Evolutionary conservation across 2,888 invertebrate species (phyloP).

Genomic region (Drosophila nr. perissopoda): DNA sequence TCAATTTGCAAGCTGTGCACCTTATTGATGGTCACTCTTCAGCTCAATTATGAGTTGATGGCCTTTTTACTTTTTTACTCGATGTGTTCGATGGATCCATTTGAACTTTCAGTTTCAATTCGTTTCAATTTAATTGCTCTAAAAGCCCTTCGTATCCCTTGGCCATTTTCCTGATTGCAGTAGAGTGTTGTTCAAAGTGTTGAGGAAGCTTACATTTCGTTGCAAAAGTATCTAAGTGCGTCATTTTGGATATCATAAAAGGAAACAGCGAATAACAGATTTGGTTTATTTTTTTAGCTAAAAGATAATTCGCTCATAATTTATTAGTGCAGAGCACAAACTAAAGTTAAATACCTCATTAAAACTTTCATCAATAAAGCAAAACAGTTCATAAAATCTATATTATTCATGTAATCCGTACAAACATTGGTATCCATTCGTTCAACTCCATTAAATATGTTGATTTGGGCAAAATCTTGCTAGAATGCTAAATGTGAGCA

Average conservation of each 20-base stretch:
- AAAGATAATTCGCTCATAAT: not conserved
- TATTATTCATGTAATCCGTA: not conserved
- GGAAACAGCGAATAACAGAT: not conserved
- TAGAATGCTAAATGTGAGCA: not conserved
- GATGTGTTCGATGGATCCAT: constrained; percentile 25
- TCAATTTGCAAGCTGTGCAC: constrained; percentile 16
- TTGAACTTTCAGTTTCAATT: constrained; percentile 49
- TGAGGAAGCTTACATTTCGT: not conserved
- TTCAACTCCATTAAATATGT: not conserved
- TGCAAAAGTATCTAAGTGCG: not conserved
- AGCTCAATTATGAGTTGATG: constrained; percentile 62
- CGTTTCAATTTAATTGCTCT: constrained; percentile 46
- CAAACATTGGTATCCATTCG: not conserved
- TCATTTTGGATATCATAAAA: not conserved
- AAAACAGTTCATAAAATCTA: not conserved
- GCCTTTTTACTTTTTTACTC: constrained; percentile 28
- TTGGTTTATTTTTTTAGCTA: not conserved
- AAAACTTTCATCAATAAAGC: not conserved
- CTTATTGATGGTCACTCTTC: constrained; percentile 49
- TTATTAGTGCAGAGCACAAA: not conserved
- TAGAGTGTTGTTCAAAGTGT: constrained; percentile 1
- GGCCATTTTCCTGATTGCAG: not conserved
- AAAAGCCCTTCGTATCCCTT: constrained; percentile 46
- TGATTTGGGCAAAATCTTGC: not conserved
- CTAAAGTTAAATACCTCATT: not conserved